Base-by-base conservation (phyloP, 2,113 vertebrate species). In the Ceuthmochares aereus region DNA sequence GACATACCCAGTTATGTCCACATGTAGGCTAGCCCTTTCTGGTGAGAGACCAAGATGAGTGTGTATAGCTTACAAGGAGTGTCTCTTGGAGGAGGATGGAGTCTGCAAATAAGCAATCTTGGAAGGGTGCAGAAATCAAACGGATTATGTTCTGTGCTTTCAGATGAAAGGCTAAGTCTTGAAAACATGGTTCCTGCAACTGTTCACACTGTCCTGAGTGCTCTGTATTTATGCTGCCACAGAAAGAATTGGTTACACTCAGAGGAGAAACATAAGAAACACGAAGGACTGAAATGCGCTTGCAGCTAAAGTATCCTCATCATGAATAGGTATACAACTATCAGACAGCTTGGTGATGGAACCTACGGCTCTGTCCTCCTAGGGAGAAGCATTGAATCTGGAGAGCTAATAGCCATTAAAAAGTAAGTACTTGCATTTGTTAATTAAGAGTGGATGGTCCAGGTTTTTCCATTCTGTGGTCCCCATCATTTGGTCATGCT, bases 351-450 rank as follows among this genome's bases (percentile, higher is more conserved):
- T 8, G 99, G 99, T 84, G 99, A 99, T 97, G 99, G 99, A 55
- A 99, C 99, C 87, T 99, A 99, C 1, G 99, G 99, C 96, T 99
- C 99, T 29, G 99, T 99, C 95, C 98, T 99, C 92, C 98, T 99
- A 59, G 99, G 99, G 88, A 99, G 98, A 95, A 99, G 99, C 96
- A 97, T 99, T 82, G 99, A 99, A 95, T 99, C 99, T n/a, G 99
- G 99, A 88, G 99, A 99, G 92, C 98, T 99, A 34, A 99, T 99
- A 58, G 99, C 99, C 89, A 99, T 99, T 97, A 99, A 99, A 97
- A 99, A 99, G 99, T 99, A 97, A 98, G 98, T 97, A 29, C 69
- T 64, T 45, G 67, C 15, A 17, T 72, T 73, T 21, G 6, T 62
- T 37, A 13, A 14, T 55, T 32, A n/a, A 58, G 6, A 30, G 23